These are phyloP conservation scores for Polypterus bichir DNA, from an alignment of 2,113 vertebrate genomes.

Conservation along the genomic window DNA sequence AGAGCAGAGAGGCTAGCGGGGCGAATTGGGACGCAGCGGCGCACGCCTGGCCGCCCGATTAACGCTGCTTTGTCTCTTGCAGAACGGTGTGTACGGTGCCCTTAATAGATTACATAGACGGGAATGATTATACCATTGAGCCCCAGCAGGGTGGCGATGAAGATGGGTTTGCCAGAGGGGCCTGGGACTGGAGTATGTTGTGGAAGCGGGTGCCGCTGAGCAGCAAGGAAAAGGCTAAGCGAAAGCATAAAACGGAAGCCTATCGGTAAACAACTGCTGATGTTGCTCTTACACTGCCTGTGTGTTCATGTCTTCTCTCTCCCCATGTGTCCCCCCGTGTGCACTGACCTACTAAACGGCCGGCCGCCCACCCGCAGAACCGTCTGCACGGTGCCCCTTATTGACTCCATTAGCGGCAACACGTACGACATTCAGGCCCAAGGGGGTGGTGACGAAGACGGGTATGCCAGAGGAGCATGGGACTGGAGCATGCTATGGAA, in stretches of 20 bases:
- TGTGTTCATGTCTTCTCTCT: constrained; percentile 47
- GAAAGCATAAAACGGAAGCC: constrained; percentile 83
- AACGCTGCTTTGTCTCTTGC: constrained; percentile 31
- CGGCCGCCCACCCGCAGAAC: constrained; percentile 63
- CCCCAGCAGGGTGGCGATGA: constrained; percentile 96
- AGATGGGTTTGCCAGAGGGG: constrained; percentile 92
- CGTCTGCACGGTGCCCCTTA: constrained; percentile 89
- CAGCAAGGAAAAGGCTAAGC: constrained; percentile 85
- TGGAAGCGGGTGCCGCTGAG: constrained; percentile 92
- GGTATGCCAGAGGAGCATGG: constrained; percentile 96
- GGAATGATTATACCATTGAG: constrained; percentile 94
- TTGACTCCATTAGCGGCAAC: constrained; percentile 93
- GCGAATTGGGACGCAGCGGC: too few species aligned
- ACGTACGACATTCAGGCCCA: constrained; percentile 70
- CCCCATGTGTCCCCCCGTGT: constrained; percentile 31
- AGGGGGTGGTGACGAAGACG: constrained; percentile 90
- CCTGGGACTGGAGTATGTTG: constrained; percentile 97
- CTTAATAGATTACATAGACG: constrained; percentile 99
- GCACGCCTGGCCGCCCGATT: too few species aligned
- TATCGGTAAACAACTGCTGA: constrained; percentile 77
- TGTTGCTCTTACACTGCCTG: not conserved
- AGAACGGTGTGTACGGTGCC: constrained; percentile 96
- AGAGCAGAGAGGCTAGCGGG: too few species aligned
- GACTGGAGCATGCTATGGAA: constrained; percentile 99
- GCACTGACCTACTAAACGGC: constrained; percentile 31